Evolutionary conservation across 2,888 invertebrate species (phyloP), one percentile per base, ranked within the genome.

Genomic region (Himalopsyche kuldschensis): DNA sequence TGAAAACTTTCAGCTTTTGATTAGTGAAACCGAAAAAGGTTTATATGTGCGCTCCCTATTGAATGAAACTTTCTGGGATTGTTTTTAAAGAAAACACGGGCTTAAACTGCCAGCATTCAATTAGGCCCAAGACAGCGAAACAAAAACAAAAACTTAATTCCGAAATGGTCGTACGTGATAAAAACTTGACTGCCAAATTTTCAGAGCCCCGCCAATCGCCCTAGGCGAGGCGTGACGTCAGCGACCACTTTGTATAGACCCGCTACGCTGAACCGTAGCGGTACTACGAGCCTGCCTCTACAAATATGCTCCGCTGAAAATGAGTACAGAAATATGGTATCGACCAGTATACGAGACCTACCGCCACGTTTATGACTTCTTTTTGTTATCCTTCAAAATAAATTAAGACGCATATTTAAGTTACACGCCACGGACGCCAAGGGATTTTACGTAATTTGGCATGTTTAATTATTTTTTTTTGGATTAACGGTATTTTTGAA

Each of bases 101-200:
- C 69, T 24, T 55, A 30, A 69, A 35, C 76, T 17, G 35, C 35
- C 76, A 20, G 24, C 41, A 76, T 76, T 76, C 76, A 76, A 76
- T 76, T 35, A 76, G 76, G 24, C 76, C 76, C 32, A 35, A 76
- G 32, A 76, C 20, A 76, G 76, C 24, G 41, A 76, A 76, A 76
- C 41, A 76, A 76, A 76, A 76, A 76, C 76, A 76, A 76, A 76
- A 76, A 76, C 76, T 76, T 32, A 35, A 76, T 76, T 31, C 20
- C 35, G 35, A 35, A 32, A 76, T 30, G 69, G 69, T 20, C 69
- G 69, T 76, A 76, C 76, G 76, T 76, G 76, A 76, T 24, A 41
- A 76, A 76, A 76, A 76, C 76, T 69, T 69, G 20, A 27, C 76
- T 41, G 32, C 76, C 35, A 32, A 76, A 32, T 76, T 76, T 76